These are phyloP conservation scores for Accipiter cooperii DNA, from an alignment of 2,113 vertebrate species.

Conservation along the genomic window DNA sequence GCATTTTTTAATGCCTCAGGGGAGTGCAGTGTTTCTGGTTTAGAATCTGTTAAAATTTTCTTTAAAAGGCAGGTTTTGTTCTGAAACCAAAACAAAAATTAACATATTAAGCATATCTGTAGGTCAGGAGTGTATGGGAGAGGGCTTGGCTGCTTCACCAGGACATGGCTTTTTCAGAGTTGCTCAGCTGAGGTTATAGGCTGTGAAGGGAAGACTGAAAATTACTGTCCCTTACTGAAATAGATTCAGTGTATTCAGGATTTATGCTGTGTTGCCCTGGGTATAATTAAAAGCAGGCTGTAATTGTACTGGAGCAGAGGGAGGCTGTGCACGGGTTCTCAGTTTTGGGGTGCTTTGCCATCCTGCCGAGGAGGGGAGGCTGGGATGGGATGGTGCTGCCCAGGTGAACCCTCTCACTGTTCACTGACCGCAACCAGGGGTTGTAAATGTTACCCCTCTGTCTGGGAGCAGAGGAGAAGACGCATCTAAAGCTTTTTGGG, in stretches of 20 bases:
- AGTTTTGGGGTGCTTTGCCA: neutral
- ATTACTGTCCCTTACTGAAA: neutral
- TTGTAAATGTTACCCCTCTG: accelerated
- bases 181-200: neutral
- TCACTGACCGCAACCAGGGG: neutral
- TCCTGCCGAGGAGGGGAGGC: neutral
- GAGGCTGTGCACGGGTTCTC: neutral
- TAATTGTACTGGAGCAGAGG: accelerated
- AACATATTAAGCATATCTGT: slow-evolving; percentile 71
- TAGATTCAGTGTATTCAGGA: neutral
- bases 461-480: neutral
- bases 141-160: neutral
- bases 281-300: neutral
- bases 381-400: neutral
- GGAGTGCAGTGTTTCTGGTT: slow-evolving; percentile 75
- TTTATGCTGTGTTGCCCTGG: neutral
- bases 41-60: slow-evolving; percentile 75
- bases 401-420: accelerated
- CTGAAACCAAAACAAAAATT: slow-evolving; percentile 76
- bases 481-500: neutral
- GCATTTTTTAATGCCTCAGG: slow-evolving; percentile 74
- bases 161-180: neutral
- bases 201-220: neutral
- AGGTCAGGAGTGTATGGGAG: slow-evolving; percentile 64
- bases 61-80: slow-evolving; percentile 77